Evolutionary conservation across 23 tunicate species (phyloP), one percentile per base, ranked within the genome.

Genomic region (Botrylloides violaceus): DNA sequence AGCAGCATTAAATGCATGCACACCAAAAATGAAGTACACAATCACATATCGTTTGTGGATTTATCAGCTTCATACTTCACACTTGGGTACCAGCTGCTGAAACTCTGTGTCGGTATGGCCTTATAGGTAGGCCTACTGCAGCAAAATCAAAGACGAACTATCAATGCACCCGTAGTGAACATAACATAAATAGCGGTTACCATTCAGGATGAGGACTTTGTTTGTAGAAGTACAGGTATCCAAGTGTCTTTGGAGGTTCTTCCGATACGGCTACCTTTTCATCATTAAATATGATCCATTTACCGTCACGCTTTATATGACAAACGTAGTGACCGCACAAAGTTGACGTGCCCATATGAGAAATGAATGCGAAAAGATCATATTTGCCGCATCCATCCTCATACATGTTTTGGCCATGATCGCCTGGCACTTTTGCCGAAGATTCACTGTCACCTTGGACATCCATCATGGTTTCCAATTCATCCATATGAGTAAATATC

Each of bases 251-350:
- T 19, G 99, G 99, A 6, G 99, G 99, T 7, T 84, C 61, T 33
- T 79, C 84, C 21, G 92, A 83, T 55, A 77, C 96, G 29, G 99
- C 99, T 1, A 95, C 99, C 48, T 95, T 95, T 58, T 95, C 95
- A 83, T 95, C 99, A 58, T 95, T 95, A 66, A 82, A 95, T 9
- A 95, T 78, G 56, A 91, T 77, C 98, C 98, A 91, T 53, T 78
- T 82, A 20, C 84, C 84, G 70, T 87, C 77, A 35, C 82, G 79
- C 55, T 82, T 95, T 2, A 95, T 85, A 75, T 95, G 99, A 47
- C 96, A 87, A 2, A 95, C 99, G 71, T 95, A 95, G 65, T 95
- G 99, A 15, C 99, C 99, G 58, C 99, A 78, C 75, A 88, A 39
- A 20, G 96, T 95, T 4, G 96, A 87, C 19, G 90, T 75, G 30